Evolutionary conservation across 2,797 vertebrate species (phyloP).

Genomic region (Ambastaia sidthimunki): DNA sequence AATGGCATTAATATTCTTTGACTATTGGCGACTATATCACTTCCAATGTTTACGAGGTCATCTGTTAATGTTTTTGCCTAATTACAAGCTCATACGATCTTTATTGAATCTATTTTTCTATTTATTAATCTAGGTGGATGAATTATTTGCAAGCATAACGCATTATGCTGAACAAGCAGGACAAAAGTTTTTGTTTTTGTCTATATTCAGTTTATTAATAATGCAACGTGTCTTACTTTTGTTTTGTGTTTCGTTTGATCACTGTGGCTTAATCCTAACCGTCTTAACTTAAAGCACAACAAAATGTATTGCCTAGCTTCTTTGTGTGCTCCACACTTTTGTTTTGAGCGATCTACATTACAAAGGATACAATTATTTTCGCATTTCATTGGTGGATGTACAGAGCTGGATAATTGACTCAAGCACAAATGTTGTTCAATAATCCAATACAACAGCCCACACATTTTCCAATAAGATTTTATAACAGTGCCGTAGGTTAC

Average conservation of each 20-base stretch:
- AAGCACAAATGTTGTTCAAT: constrained; percentile 28
- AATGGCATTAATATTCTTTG: constrained; percentile 9
- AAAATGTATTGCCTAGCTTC: not conserved
- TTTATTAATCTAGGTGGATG: not conserved
- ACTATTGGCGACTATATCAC: constrained; percentile 1
- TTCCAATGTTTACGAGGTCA: not conserved
- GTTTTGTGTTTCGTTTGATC: constrained; percentile 8
- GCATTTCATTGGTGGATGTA: constrained; percentile 17
- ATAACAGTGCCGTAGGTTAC: constrained; percentile 24
- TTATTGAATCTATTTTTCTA: no score
- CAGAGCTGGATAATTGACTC: not conserved
- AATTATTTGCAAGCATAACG: constrained; percentile 2
- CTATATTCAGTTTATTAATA: not conserved
- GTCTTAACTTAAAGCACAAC: constrained; percentile 7
- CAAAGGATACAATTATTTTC: constrained; percentile 26
- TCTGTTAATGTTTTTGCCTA: no score
- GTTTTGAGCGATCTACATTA: not conserved
- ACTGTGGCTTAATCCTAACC: not conserved
- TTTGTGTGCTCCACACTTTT: not conserved
- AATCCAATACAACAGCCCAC: constrained; percentile 36
- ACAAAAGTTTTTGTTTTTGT: not conserved
- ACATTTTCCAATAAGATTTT: constrained; percentile 39
- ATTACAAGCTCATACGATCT: constrained; percentile 7
- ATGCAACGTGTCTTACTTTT: not conserved
- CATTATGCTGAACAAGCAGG: not conserved